A percentile compares a stretch with the other conserved stretches of the same genome.
These are phyloP conservation scores for Hippocampus kuda DNA, from an alignment of 2,797 vertebrate genomes.

Conservation along the genomic window DNA sequence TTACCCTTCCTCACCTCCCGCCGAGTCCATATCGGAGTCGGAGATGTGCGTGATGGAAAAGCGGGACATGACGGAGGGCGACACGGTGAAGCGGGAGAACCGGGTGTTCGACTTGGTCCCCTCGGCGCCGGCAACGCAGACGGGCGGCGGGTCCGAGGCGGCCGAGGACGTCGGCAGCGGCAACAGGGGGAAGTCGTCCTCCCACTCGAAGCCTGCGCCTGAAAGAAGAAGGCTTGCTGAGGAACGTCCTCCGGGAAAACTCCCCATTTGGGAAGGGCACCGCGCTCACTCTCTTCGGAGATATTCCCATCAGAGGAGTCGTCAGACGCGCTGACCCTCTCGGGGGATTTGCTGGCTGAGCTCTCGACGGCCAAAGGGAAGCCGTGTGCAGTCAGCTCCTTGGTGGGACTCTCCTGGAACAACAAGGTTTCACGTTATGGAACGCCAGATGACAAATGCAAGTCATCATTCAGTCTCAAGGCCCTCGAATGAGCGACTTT, in stretches of 20 bases:
- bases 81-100: conserved; percentile 86
- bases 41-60: conserved; percentile 96
- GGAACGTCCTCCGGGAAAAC: no score
- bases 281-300: conserved; percentile 74
- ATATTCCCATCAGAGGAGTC: conserved; percentile 67
- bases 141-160: conserved; percentile 42
- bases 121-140: conserved; percentile 12
- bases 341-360: conserved; percentile 37
- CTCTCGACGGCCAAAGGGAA: conserved; percentile 59
- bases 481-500: neutral
- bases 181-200: conserved; percentile 72
- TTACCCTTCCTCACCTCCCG: conserved; percentile 66
- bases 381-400: conserved; percentile 76
- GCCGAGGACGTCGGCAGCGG: conserved; percentile 68
- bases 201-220: conserved; percentile 81
- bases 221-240: neutral
- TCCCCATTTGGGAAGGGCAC: no score
- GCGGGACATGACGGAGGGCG: conserved; percentile 76
- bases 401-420: conserved; percentile 84
- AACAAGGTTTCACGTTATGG: neutral
- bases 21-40: conserved; percentile 76
- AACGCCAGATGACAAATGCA: neutral
- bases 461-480: neutral
- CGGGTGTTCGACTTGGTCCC: conserved; percentile 55
- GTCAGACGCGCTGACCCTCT: conserved; percentile 52